phyloP scores from a whole-genome alignment of 2,888 invertebrate genomes.

The Anoplius nigerrimus region DNA sequence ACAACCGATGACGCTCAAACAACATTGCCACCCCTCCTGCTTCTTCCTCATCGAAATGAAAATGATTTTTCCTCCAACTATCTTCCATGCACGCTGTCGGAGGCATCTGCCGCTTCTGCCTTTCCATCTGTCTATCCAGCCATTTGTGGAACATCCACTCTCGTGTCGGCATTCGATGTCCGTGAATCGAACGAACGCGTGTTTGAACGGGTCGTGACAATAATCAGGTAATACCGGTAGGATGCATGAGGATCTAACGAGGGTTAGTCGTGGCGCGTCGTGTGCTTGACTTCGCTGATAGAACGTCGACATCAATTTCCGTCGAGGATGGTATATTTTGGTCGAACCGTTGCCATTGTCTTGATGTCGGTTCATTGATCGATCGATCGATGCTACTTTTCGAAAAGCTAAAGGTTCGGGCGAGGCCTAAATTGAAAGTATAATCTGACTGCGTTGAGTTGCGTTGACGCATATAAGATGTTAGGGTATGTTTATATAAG shows the following conservation, averaged over 20 bases:
- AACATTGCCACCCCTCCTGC: not conserved
- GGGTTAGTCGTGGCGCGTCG: not conserved
- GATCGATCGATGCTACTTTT: too few relatives aligned
- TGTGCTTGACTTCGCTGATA: constrained; percentile 4
- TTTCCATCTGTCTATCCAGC: not conserved
- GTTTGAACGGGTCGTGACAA: constrained; percentile 54
- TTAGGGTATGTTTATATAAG: too few relatives aligned
- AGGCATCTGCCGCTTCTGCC: not conserved
- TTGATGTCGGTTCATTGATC: too few relatives aligned
- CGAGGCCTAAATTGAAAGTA: too few relatives aligned
- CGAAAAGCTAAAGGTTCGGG: too few relatives aligned
- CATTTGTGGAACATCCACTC: constrained; percentile 22
- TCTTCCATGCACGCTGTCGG: not conserved
- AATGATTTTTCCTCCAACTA: not conserved
- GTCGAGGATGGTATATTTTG: not conserved
- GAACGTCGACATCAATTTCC: not conserved
- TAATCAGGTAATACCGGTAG: constrained; percentile 52
- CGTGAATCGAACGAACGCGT: constrained; percentile 9
- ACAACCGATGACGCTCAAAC: not conserved
- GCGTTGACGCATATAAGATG: too few relatives aligned
- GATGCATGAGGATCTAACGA: constrained; percentile 15
- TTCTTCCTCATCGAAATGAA: not conserved
- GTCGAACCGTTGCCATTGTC: too few relatives aligned
- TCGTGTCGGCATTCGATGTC: constrained; percentile 17
- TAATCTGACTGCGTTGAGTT: too few relatives aligned